These are phyloP conservation scores for Grapholita molesta DNA, from an alignment of 1,140 invertebrate genomes.

Conservation along the genomic window DNA sequence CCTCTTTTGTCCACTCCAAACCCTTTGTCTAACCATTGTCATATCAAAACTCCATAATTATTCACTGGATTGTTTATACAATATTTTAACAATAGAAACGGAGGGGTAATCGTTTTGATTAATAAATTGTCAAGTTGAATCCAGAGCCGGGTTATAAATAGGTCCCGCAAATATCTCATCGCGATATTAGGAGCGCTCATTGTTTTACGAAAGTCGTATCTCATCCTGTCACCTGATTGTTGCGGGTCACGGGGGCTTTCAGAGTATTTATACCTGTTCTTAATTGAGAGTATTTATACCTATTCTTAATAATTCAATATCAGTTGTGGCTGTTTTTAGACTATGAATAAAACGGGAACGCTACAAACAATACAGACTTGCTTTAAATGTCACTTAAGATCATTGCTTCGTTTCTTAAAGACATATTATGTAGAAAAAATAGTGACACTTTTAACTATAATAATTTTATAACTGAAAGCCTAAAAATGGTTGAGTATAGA, in stretches of 20 bases:
- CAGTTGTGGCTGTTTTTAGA: too few relatives aligned
- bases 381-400: too few relatives aligned
- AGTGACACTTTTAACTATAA: too few relatives aligned
- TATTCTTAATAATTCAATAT: too few relatives aligned
- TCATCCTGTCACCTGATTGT: constrained; percentile 74
- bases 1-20: constrained; percentile 70
- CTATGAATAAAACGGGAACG: too few relatives aligned
- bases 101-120: constrained; percentile 76
- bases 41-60: constrained; percentile 77
- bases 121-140: constrained; percentile 78
- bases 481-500: too few relatives aligned
- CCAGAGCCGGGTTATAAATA: constrained; percentile 76
- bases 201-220: constrained; percentile 75
- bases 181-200: constrained; percentile 73
- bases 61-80: constrained; percentile 76
- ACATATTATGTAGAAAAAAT: too few relatives aligned
- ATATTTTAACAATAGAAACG: constrained; percentile 76
- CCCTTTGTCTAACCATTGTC: constrained; percentile 76
- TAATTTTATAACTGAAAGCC: too few relatives aligned
- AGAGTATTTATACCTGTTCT: background rate
- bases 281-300: too few relatives aligned
- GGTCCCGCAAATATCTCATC: constrained; percentile 76
- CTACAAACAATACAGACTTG: too few relatives aligned
- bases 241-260: constrained; percentile 45
- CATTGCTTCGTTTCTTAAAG: too few relatives aligned